These are phyloP conservation scores for Epirrhoe alternata DNA, from an alignment of 2,888 invertebrate species.

Conservation along the genomic window DNA sequence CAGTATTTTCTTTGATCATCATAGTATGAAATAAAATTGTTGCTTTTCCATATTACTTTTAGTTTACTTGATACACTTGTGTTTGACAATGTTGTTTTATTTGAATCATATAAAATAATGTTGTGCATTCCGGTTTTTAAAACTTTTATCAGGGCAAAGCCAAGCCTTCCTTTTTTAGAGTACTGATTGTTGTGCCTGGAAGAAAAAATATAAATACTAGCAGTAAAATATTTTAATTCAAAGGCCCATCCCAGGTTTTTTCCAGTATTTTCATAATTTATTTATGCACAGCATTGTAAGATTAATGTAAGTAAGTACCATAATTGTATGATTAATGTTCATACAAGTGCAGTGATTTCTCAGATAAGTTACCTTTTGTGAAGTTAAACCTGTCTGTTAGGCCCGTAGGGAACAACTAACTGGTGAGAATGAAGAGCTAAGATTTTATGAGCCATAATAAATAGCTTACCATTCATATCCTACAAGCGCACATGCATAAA, in stretches of 20 bases:
- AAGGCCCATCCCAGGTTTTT: background rate
- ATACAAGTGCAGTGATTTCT: too few relatives aligned
- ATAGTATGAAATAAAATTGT: constrained; percentile 68
- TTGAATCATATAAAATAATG: constrained; percentile 72
- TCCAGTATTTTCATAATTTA: too few relatives aligned
- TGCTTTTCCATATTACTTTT: constrained; percentile 63
- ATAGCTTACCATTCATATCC: constrained; percentile 72
- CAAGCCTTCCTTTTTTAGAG: constrained; percentile 67
- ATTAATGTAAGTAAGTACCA: too few relatives aligned
- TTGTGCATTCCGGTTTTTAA: constrained; percentile 58
- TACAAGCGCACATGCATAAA: constrained; percentile 68
- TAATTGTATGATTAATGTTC: too few relatives aligned
- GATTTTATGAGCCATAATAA: too few relatives aligned
- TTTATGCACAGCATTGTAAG: too few relatives aligned
- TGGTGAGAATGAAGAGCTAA: background rate
- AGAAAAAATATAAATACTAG: background rate
- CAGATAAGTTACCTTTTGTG: too few relatives aligned
- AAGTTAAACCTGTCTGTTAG: too few relatives aligned
- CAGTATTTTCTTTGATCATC: constrained; percentile 70
- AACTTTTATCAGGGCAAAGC: constrained; percentile 72
- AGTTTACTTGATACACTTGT: constrained; percentile 57
- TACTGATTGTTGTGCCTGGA: constrained; percentile 66
- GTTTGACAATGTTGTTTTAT: constrained; percentile 69
- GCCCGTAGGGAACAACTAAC: background rate
- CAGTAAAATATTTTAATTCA: background rate